phyloP scores from a whole-genome alignment of 2,888 invertebrate species.

The Acleris holmiana region DNA sequence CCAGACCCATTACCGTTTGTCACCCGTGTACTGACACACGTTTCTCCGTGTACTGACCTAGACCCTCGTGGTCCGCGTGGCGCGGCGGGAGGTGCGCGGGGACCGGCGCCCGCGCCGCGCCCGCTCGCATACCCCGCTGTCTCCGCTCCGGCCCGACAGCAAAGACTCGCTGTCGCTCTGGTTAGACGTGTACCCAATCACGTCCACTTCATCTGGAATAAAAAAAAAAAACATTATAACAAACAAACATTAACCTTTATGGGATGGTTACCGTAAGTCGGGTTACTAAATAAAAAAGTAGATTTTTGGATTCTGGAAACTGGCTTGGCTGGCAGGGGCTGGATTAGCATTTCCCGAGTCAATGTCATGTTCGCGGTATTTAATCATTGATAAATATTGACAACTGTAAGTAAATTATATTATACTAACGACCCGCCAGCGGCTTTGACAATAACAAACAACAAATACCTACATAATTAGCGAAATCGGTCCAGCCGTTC shows the following conservation, averaged over 20 bases:
- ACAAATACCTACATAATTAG: too few species aligned
- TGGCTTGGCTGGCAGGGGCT: too few species aligned
- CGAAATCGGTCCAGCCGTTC: too few species aligned
- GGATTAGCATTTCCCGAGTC: too few species aligned
- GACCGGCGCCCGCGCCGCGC: slow-evolving; percentile 79
- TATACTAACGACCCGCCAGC: too few species aligned
- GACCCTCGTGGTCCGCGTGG: slow-evolving; percentile 60
- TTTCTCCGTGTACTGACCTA: slow-evolving; percentile 62
- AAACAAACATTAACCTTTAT: background rate
- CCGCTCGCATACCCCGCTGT: slow-evolving; percentile 87
- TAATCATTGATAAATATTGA: too few species aligned
- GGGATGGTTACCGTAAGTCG: too few species aligned
- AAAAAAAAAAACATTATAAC: background rate
- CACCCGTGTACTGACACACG: slow-evolving; percentile 49
- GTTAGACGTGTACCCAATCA: slow-evolving; percentile 93
- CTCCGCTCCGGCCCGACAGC: slow-evolving; percentile 89
- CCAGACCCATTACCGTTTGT: background rate
- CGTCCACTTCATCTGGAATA: slow-evolving; percentile 92
- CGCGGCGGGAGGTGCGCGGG: slow-evolving; percentile 60
- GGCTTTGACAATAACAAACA: too few species aligned
- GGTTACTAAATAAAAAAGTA: too few species aligned
- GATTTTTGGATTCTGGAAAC: too few species aligned
- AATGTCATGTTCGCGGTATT: too few species aligned
- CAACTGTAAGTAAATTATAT: too few species aligned
- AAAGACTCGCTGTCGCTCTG: slow-evolving; percentile 93